phyloP scores from a whole-genome alignment of 2,113 vertebrate genomes.

The Marcusenius ussheri region DNA sequence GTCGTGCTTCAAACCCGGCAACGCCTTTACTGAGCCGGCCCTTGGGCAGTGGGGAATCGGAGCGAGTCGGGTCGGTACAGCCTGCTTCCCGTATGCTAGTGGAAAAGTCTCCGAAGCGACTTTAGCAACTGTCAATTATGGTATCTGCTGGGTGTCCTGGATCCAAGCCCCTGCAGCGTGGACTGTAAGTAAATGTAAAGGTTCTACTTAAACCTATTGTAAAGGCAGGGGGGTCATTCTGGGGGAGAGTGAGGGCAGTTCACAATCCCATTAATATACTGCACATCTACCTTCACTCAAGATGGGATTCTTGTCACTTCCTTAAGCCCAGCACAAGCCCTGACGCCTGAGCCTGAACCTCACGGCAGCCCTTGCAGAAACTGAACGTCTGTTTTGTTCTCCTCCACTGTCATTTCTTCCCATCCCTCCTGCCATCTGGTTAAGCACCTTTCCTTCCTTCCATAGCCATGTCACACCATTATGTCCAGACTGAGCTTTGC shows the following conservation, averaged over 20 bases:
- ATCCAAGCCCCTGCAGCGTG: neutral
- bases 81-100: neutral
- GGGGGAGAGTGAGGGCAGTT: neutral
- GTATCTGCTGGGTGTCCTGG: neutral
- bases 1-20: too few relatives aligned
- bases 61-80: too few relatives aligned
- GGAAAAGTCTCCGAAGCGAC: neutral
- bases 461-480: neutral
- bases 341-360: neutral
- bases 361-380: neutral
- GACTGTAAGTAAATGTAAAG: neutral
- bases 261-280: neutral
- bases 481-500: neutral
- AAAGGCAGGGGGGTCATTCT: neutral
- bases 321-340: neutral
- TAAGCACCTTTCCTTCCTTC: neutral
- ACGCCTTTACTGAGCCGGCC: too few relatives aligned
- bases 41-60: too few relatives aligned
- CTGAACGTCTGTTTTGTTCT: neutral
- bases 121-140: neutral
- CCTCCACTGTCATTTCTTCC: neutral
- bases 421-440: neutral
- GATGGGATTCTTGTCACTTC: neutral
- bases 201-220: neutral
- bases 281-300: neutral